Base-by-base conservation (phyloP, 2,797 vertebrate species). In the Chelon labrosus region DNA sequence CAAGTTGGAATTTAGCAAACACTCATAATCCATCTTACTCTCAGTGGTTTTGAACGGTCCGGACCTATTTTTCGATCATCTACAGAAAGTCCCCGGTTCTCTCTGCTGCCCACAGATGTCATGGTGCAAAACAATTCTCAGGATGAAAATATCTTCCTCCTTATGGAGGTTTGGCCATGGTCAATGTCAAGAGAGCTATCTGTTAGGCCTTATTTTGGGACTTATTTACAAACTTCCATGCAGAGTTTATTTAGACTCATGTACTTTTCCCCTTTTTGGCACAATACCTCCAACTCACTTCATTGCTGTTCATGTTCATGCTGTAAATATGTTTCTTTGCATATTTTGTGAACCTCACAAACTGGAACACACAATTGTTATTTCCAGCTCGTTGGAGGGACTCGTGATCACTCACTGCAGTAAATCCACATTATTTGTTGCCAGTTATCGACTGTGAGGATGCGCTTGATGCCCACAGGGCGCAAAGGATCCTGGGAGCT, bases 111-210 rank as follows among this genome's bases (percentile, higher is more conserved):
- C 20, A 5, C 76, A 69, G 71, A 86, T 93, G 90, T 93, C 91
- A 84, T 84, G 83, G 79, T 78, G 27, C 72, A 81, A 77, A 75
- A 77, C 77, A 44, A 92, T 93, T 94, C 91, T 92, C 92, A 92
- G 80, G 92, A 93, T 93, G 90, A 85, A 94, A 94, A 94, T 93
- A 94, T 91, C 88, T 83, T 80, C 75, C 70, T 86, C 73, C 82
- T 89, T 51, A 73, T 62, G 65, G 85, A 85, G 75, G 79, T 84
- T 91, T 91, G 91, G 89, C 90, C 61, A 73, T 88, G 80, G 73
- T 75, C 83, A 74, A 90, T 85, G 91, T 91, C 93, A 90, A 90
- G 90, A 93, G 91, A 92, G 89, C 82, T 81, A 91, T 92, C 88
- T 86, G 80, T 78, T 77, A 38, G 69, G 53, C 81, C 83, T 88